phyloP scores from a whole-genome alignment of 2,113 vertebrate genomes.

The Sinosuthora webbiana region DNA sequence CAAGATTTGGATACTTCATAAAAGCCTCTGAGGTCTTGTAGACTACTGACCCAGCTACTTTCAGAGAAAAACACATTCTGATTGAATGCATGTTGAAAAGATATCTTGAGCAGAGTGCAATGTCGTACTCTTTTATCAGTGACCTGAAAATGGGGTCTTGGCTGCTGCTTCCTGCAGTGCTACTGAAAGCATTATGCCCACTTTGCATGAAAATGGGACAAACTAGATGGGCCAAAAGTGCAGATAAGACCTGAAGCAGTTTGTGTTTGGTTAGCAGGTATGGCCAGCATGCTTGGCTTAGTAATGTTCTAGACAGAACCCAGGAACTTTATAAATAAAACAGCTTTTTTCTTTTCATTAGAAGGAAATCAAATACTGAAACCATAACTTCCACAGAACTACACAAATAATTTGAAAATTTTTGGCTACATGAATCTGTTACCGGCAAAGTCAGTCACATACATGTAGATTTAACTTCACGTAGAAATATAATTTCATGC shows the following conservation, averaged over 20 bases:
- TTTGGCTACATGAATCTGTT: neutral
- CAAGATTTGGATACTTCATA: neutral
- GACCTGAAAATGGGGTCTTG: neutral
- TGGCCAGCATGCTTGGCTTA: neutral
- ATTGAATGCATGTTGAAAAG: neutral
- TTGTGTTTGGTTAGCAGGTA: neutral
- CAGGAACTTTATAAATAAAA: neutral
- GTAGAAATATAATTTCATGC: neutral
- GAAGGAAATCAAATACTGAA: neutral
- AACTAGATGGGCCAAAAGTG: neutral
- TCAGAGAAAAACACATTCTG: neutral
- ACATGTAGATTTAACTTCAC: neutral
- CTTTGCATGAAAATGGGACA: neutral
- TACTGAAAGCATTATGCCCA: neutral
- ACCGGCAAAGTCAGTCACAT: neutral
- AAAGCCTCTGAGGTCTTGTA: neutral
- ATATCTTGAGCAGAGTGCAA: neutral
- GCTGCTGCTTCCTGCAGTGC: neutral
- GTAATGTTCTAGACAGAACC: neutral
- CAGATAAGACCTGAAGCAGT: neutral
- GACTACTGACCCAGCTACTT: neutral
- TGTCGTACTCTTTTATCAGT: neutral
- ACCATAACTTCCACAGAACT: neutral
- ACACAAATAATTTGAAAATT: neutral
- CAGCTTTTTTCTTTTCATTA: neutral